Base-by-base conservation (phyloP, 35 echinoderm and acorn worm species). In the Chiridota heheva region DNA sequence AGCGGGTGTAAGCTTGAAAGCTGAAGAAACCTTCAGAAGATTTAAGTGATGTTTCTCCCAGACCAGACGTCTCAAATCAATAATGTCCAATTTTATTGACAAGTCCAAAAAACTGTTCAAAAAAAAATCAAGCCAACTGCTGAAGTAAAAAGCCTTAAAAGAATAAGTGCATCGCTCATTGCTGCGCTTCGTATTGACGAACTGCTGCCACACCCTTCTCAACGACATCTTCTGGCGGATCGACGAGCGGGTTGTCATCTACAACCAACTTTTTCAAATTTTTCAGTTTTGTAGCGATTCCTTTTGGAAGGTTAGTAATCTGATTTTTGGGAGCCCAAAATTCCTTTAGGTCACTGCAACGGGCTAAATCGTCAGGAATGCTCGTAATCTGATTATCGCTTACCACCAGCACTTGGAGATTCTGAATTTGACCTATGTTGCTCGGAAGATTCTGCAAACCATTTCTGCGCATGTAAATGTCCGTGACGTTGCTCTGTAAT, bases 381-480 rank as follows among this genome's bases (percentile, higher is more conserved):
- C 74, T 60, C 0, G 76, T 38, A 1, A 92, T 33, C 15, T 92
- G 72, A 47, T 92, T 92, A 45, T 65, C 84, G 67, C 74, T 74
- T 7, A 92, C 68, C 15, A 92, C 89, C 34, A 92, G 51, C 0
- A 86, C 84, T 41, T 67, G 57, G 37, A 92, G 89, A 55, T 72
- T 81, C 53, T 70, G 39, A 72, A 92, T 86, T 53, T 81, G 71
- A 2, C 67, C 56, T 4, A 92, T 76, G 37, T 45, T 76, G 32
- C 33, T 67, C 16, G 89, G 89, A 44, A 92, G 32, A 25, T 48
- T 25, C 15, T 48, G 44, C 1, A 93, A 32, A 8, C 69, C 67
- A 40, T 93, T 93, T 33, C 71, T 55, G 20, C 80, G 69, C 60
- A 93, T 47, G 70, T 82, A 93, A 47, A 93, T 55, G 38, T 93